Evolutionary conservation across 2,888 invertebrate species (phyloP).

Genomic region (Pantelozetes paolii): DNA sequence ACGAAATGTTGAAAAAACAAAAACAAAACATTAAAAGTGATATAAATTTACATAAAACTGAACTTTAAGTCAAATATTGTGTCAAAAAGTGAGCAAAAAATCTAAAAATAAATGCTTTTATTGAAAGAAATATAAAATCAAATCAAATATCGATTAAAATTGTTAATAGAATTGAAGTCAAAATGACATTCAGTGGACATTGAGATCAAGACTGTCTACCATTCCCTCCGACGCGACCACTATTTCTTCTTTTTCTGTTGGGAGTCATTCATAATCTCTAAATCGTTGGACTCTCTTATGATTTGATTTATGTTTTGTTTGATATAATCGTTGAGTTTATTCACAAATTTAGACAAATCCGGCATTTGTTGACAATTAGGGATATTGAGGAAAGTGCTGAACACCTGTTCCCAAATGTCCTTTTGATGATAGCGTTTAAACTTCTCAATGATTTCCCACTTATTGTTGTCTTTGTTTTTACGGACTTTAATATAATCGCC

Average conservation of each 20-base stretch:
- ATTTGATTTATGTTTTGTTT: neutral
- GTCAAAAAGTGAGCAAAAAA: no score
- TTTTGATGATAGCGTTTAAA: slow-evolving; percentile 48
- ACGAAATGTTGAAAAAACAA: neutral
- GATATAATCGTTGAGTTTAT: neutral
- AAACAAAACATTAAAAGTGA: no score
- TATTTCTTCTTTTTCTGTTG: neutral
- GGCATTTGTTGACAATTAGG: neutral
- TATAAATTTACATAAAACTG: no score
- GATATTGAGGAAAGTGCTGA: slow-evolving; percentile 23
- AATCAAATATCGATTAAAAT: no score
- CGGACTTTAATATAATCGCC: slow-evolving; percentile 81
- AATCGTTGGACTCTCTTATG: neutral
- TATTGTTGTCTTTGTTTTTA: slow-evolving; percentile 52
- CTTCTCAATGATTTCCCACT: slow-evolving; percentile 48
- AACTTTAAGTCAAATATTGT: no score
- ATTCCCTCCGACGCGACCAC: no score
- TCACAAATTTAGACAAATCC: neutral
- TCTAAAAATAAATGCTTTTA: no score
- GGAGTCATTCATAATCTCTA: neutral
- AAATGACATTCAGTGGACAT: no score
- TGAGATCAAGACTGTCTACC: no score
- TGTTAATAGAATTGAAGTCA: no score
- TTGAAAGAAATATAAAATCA: no score
- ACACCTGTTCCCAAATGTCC: slow-evolving; percentile 16